These are phyloP conservation scores for Myripristis murdjan DNA, from an alignment of 2,797 vertebrate genomes.

Conservation along the genomic window DNA sequence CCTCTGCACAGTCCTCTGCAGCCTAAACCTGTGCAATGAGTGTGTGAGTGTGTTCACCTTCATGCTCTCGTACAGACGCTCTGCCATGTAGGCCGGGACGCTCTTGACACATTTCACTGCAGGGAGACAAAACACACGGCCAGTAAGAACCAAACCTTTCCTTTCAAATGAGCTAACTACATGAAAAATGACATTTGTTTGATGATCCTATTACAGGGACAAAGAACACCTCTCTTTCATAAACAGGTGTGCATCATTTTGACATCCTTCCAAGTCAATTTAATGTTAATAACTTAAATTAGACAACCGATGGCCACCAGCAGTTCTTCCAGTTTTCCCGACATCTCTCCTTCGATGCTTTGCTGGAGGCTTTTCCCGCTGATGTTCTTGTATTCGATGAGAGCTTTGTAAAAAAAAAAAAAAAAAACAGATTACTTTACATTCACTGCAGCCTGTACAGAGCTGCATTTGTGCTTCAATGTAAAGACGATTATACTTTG, in stretches of 20 bases:
- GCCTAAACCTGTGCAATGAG: not conserved
- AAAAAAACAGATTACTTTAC: not conserved
- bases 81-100: constrained; percentile 85
- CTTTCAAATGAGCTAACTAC: not conserved
- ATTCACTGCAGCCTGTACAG: not conserved
- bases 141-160: not conserved
- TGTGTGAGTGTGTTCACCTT: constrained; percentile 78
- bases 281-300: not conserved
- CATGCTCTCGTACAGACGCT: constrained; percentile 80
- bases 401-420: constrained; percentile 71
- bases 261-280: not conserved
- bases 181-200: not conserved
- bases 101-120: constrained; percentile 87
- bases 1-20: too few relatives aligned
- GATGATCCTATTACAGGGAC: too few relatives aligned
- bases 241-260: not conserved
- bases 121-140: constrained; percentile 7
- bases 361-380: constrained; percentile 87
- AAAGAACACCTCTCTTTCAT: too few relatives aligned
- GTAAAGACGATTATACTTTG: constrained; percentile 65
- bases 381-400: constrained; percentile 86
- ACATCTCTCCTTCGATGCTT: constrained; percentile 87
- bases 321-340: constrained; percentile 85
- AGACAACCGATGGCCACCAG: constrained; percentile 86
- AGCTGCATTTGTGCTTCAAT: not conserved